Evolutionary conservation across 2,113 vertebrate species (phyloP).

Genomic region (Strix uralensis): DNA sequence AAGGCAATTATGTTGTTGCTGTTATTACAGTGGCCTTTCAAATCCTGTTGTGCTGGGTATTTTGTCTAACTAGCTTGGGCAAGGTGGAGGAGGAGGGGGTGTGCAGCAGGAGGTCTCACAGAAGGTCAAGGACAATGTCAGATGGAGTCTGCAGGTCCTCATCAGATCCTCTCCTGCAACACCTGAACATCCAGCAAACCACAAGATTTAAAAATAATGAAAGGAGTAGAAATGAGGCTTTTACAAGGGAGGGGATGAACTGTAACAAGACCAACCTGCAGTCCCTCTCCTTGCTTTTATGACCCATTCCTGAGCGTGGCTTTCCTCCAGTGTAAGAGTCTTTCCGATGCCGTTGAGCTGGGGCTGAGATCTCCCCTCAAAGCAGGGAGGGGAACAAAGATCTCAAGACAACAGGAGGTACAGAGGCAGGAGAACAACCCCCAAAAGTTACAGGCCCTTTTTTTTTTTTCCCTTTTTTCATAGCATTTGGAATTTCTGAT

Average conservation of each 20-base stretch:
- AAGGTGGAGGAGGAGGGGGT: neutral
- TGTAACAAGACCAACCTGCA: neutral
- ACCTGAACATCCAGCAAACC: neutral
- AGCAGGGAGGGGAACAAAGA: neutral
- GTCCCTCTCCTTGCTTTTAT: neutral
- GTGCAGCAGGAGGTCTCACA: neutral
- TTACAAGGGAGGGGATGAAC: neutral
- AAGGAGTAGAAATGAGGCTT: neutral
- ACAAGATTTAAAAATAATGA: neutral
- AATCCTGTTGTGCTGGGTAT: neutral
- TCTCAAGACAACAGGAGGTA: neutral
- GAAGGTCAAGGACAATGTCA: neutral
- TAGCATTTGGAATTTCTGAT: neutral
- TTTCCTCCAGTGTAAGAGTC: neutral
- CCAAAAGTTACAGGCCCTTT: neutral
- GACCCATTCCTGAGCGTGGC: neutral
- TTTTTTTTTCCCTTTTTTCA: neutral
- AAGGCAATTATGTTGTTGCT: constrained; percentile 2
- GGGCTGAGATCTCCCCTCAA: neutral
- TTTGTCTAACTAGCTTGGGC: neutral
- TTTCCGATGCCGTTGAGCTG: neutral
- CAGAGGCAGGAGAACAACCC: neutral
- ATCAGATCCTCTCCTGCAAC: neutral
- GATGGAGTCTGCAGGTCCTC: neutral
- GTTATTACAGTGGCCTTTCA: neutral